phyloP scores from a whole-genome alignment of 2,797 vertebrate genomes.

The Sebastes reedi region DNA sequence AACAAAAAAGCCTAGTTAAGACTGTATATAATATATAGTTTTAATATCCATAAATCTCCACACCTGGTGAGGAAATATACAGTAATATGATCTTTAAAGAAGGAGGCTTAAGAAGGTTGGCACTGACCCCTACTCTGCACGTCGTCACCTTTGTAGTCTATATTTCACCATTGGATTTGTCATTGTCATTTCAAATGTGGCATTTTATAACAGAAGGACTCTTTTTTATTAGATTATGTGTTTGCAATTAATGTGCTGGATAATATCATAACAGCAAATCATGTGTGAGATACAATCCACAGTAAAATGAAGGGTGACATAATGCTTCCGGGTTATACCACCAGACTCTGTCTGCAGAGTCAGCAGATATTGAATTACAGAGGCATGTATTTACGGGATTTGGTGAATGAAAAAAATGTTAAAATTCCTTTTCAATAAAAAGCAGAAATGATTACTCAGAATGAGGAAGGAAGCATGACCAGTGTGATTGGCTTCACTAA shows the following conservation, averaged over 20 bases:
- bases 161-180: neutral
- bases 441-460: slow-evolving; percentile 42
- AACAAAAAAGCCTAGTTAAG: neutral
- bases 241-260: neutral
- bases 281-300: neutral
- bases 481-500: neutral
- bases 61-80: neutral
- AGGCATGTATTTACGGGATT: neutral
- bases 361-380: neutral
- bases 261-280: neutral
- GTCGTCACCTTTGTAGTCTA: neutral
- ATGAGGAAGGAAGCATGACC: slow-evolving; percentile 49
- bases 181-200: neutral
- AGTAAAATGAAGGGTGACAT: neutral
- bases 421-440: slow-evolving; percentile 5
- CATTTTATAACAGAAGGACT: neutral
- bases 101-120: neutral
- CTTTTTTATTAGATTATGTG: neutral
- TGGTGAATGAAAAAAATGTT: neutral
- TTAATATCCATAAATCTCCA: neutral
- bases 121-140: neutral
- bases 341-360: neutral
- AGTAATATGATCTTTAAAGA: neutral
- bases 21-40: neutral
- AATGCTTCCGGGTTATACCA: neutral